These are phyloP conservation scores for Nyctibius bracteatus DNA, from an alignment of 2,113 vertebrate genomes.

Conservation along the genomic window DNA sequence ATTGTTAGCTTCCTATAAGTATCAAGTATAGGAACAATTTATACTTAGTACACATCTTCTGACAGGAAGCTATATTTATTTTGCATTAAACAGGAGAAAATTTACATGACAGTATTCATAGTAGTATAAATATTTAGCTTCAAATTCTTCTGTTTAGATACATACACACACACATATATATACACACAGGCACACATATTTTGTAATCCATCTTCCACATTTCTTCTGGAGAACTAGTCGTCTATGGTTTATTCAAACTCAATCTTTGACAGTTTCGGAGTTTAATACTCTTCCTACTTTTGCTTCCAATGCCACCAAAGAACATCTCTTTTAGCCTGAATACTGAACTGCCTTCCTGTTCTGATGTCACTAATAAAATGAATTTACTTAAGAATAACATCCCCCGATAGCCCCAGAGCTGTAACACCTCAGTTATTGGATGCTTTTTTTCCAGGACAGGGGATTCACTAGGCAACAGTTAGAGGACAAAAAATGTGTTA, in stretches of 20 bases:
- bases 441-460: background rate
- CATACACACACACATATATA: no score
- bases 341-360: background rate
- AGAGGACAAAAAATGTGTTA: background rate
- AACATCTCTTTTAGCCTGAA: background rate
- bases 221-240: background rate
- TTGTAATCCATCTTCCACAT: background rate
- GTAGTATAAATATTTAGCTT: background rate
- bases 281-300: background rate
- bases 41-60: background rate
- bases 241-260: background rate
- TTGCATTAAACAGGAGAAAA: background rate
- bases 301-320: background rate
- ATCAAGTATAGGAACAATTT: background rate
- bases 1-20: background rate
- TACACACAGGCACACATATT: accelerated
- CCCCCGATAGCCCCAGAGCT: background rate
- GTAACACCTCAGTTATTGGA: background rate
- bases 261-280: background rate
- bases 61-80: background rate
- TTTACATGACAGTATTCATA: background rate
- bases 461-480: background rate
- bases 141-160: background rate
- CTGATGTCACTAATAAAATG: background rate
- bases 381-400: background rate